phyloP scores from a whole-genome alignment of 35 echinoderm and acorn worm genomes.

The Strongylocentrotus purpuratus region DNA sequence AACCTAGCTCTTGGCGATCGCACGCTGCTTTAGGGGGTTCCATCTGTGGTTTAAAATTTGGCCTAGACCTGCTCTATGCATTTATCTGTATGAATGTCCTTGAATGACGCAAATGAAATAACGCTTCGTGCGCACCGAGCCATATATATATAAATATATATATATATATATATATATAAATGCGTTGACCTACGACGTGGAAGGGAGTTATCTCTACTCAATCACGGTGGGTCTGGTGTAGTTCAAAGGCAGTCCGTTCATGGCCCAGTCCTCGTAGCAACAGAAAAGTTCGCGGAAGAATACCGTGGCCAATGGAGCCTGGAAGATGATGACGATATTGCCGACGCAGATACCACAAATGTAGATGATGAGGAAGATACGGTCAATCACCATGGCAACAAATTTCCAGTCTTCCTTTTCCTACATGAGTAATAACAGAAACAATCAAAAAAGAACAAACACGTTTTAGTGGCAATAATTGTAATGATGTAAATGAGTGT shows the following conservation, averaged over 20 bases:
- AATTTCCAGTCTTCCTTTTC: constrained; percentile 93
- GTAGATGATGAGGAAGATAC: constrained; percentile 92
- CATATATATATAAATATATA: too few relatives aligned
- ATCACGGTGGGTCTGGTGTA: neutral
- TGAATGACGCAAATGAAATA: too few relatives aligned
- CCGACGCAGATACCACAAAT: constrained; percentile 68
- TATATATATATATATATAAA: too few relatives aligned
- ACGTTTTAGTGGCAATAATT: too few relatives aligned
- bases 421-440: constrained; percentile 52
- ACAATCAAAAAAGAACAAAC: neutral
- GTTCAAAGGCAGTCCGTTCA: neutral
- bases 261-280: constrained; percentile 45
- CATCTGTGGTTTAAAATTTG: too few relatives aligned
- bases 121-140: too few relatives aligned
- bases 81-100: too few relatives aligned
- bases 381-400: constrained; percentile 92
- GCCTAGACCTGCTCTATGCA: too few relatives aligned
- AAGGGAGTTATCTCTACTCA: neutral
- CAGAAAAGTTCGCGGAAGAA: constrained; percentile 75
- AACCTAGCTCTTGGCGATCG: too few relatives aligned
- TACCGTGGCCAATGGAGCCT: constrained; percentile 72
- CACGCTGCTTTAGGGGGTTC: too few relatives aligned
- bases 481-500: too few relatives aligned
- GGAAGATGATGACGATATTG: constrained; percentile 73
- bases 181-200: neutral